Base-by-base conservation (phyloP, 2,888 invertebrate species). In the Arge pagana region DNA sequence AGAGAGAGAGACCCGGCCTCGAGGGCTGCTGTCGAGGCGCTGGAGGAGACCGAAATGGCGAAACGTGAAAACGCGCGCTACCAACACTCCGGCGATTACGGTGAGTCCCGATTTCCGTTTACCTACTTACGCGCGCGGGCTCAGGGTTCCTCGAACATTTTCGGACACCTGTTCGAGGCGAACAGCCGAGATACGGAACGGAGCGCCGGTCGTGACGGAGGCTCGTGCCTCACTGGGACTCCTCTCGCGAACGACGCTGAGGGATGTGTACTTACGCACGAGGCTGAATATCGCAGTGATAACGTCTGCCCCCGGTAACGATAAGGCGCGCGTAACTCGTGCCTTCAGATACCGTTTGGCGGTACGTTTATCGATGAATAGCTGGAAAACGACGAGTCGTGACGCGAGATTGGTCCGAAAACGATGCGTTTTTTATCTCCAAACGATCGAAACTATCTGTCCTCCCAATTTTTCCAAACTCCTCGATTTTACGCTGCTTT, bases 201-300 rank as follows among this genome's bases (percentile, higher is more conserved):
- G 8, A 26, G n/a, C 7, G 26, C 7, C 26, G 26, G 7, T 1
- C 2, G 26, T 10, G n/a, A n/a, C 43, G 43, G 21, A 19, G 43
- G 33, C 43, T 45, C 33, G 33, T 31, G 31, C 33, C 43, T n/a
- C 19, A 45, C 43, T 45, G 43, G 31, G 21, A 21, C 33, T 21
- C 31, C 19, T 21, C 13, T 19, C 11, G 23, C 64, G 63, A 48
- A 60, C 54, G 65, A 62, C 59, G 62, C 61, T 64, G 60, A 66
- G 68, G 68, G 67, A 71, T 70, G 70, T 68, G n/a, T n/a, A n/a
- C n/a, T n/a, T n/a, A n/a, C n/a, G n/a, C n/a, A 68, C 60, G 66
- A 68, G 59, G 66, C 66, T 63, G 67, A 65, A 68, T 71, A 70
- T 71, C 68, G 63, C 64, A 67, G 63, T 69, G 71, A 71, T 71